A percentile compares a stretch with the other conserved stretches of the same genome.
Evolutionary conservation across 2,113 vertebrate species (phyloP).

Genomic region (Hipposideros armiger): DNA sequence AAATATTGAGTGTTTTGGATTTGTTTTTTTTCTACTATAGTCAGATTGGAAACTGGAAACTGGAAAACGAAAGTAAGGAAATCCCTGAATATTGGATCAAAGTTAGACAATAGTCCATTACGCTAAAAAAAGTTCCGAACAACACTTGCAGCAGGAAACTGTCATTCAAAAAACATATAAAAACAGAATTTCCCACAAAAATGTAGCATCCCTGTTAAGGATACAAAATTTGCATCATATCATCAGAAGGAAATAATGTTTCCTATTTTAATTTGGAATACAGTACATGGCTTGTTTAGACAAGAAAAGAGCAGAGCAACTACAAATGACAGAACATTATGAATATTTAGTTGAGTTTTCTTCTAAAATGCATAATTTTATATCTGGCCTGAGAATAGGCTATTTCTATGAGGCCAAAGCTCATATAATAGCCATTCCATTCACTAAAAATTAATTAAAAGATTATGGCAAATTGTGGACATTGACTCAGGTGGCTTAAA

Average conservation of each 20-base stretch:
- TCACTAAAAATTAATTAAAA: constrained; percentile 83
- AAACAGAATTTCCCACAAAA: constrained; percentile 67
- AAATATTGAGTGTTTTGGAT: constrained; percentile 78
- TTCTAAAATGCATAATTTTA: constrained; percentile 85
- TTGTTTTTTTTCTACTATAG: constrained; percentile 75
- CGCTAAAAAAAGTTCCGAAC: constrained; percentile 62
- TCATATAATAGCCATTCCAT: constrained; percentile 80
- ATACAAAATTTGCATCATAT: constrained; percentile 78
- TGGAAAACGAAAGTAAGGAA: constrained; percentile 63
- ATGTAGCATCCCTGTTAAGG: constrained; percentile 58
- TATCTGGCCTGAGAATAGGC: constrained; percentile 84
- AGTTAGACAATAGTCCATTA: constrained; percentile 69
- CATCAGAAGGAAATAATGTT: constrained; percentile 82
- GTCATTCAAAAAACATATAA: constrained; percentile 65
- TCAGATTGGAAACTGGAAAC: constrained; percentile 65
- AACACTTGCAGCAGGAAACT: constrained; percentile 61
- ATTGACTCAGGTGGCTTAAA: constrained; percentile 82
- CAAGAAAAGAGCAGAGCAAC: constrained; percentile 84
- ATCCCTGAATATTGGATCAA: constrained; percentile 60
- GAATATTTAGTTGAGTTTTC: constrained; percentile 90
- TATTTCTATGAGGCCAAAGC: constrained; percentile 84
- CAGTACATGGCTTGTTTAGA: constrained; percentile 86
- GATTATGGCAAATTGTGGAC: constrained; percentile 72
- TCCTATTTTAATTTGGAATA: constrained; percentile 85
- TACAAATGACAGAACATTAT: constrained; percentile 88